phyloP scores from a whole-genome alignment of 2,888 invertebrate species.

The Frankliniella fusca region DNA sequence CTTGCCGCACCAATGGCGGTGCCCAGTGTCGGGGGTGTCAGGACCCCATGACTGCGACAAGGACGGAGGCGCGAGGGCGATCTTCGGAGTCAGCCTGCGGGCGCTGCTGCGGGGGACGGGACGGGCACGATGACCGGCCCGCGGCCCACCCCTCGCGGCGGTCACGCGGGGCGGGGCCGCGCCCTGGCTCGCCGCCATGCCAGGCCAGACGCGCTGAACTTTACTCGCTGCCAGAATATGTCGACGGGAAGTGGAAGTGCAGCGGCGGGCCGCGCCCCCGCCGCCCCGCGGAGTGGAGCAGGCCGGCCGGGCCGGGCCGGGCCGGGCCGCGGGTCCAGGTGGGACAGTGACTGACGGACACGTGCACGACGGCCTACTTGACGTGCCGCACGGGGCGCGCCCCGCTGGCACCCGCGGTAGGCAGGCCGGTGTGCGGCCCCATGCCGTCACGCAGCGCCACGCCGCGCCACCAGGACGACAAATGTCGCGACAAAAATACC shows the following conservation, averaged over 20 bases:
- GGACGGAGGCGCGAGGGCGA: no score
- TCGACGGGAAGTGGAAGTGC: neutral
- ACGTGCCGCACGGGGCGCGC: neutral
- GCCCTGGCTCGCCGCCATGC: neutral
- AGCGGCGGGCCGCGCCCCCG: neutral
- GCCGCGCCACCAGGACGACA: neutral
- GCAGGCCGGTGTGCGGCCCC: neutral
- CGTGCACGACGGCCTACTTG: neutral
- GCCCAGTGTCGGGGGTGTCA: no score
- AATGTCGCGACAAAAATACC: constrained; percentile 20
- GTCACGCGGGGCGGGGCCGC: neutral
- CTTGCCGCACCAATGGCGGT: no score
- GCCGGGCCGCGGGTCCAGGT: neutral
- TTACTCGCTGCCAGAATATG: constrained; percentile 16
- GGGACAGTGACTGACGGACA: neutral
- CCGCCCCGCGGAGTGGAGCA: neutral
- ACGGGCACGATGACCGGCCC: neutral
- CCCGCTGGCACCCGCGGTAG: neutral
- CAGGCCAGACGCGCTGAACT: neutral
- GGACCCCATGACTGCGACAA: no score
- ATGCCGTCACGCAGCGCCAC: neutral
- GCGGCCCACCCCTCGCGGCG: neutral
- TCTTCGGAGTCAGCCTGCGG: no score
- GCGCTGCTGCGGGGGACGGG: no score
- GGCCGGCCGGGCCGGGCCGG: neutral